Percentiles rank a stretch among this genome's conserved stretches.
phyloP scores from a whole-genome alignment of 2,888 invertebrate species.

The Hedya salicella region DNA sequence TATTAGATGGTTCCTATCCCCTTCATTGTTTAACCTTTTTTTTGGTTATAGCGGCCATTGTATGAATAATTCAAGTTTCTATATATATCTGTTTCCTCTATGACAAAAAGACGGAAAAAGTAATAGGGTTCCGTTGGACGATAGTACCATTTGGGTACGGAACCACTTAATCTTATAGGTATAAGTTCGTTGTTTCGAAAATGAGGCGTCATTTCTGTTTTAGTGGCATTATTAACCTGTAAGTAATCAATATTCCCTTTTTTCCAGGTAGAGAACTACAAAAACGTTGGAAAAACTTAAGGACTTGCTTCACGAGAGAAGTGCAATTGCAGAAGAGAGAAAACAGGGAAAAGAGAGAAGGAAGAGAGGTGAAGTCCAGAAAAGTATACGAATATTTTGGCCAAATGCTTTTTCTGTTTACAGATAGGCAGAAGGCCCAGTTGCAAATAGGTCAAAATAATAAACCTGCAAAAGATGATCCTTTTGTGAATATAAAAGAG shows the following conservation, averaged over 20 bases:
- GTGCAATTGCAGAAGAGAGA: conserved; percentile 59
- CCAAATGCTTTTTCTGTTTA: conserved; percentile 56
- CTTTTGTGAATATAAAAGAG: conserved; percentile 12
- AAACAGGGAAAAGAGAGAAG: conserved; percentile 48
- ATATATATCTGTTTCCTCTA: no score
- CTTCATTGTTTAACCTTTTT: no score
- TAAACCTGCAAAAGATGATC: conserved; percentile 48
- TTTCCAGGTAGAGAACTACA: conserved; percentile 53
- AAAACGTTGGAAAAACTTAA: conserved; percentile 66
- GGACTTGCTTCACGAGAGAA: conserved; percentile 68
- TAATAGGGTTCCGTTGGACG: no score
- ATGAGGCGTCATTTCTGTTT: no score
- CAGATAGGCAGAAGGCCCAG: conserved; percentile 45
- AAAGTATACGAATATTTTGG: conserved; percentile 65
- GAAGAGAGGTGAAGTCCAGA: conserved; percentile 53
- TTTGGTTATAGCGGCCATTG: no score
- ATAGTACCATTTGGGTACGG: no score
- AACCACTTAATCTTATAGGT: no score
- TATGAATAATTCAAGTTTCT: no score
- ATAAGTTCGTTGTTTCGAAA: no score
- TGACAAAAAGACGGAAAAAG: no score
- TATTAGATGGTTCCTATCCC: no score
- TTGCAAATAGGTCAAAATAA: conserved; percentile 40
- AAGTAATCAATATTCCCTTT: neutral
- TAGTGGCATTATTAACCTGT: no score